Conservation (phyloP, 2,113 vertebrate genomes). For the Osmerus mordax region DNA sequence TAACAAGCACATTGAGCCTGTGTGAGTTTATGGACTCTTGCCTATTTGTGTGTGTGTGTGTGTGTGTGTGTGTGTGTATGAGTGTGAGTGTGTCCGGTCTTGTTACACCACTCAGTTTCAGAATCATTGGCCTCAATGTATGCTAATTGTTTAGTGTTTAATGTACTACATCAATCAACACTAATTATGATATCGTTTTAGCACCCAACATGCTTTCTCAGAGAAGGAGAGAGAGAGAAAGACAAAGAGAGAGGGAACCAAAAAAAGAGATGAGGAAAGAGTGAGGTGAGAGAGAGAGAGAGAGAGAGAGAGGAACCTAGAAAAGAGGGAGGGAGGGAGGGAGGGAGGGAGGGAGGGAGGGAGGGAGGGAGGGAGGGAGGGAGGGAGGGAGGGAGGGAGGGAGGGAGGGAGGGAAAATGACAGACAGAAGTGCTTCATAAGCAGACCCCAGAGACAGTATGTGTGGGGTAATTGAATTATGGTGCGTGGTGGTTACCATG, state of each 20-base stretch:
- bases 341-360: slow-evolving; percentile 12
- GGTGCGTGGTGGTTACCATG: too few species aligned
- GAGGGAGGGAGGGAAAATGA: slow-evolving; percentile 11
- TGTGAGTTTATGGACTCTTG: slow-evolving; percentile 12
- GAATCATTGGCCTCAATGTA: slow-evolving; percentile 67
- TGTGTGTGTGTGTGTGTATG: background rate
- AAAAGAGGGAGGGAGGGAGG: background rate
- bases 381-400: background rate
- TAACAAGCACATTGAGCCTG: background rate
- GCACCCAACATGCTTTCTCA: slow-evolving; percentile 59
- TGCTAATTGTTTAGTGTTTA: slow-evolving; percentile 81
- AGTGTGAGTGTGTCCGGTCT: slow-evolving; percentile 32
- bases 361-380: background rate
- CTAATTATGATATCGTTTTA: slow-evolving; percentile 83
- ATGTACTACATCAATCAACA: slow-evolving; percentile 86
- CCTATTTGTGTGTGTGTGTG: background rate
- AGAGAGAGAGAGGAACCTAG: too few species aligned
- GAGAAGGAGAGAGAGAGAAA: slow-evolving; percentile 68
- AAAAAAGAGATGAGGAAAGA: too few species aligned
- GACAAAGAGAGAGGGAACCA: slow-evolving; percentile 31
- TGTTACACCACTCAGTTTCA: slow-evolving; percentile 48
- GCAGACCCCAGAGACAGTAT: background rate
- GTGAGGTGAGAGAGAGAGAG: too few species aligned
- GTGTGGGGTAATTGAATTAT: too few species aligned
- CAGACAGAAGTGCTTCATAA: slow-evolving; percentile 13